Conservation (phyloP, 2,888 invertebrate genomes). For the Pyrgus malvae region DNA sequence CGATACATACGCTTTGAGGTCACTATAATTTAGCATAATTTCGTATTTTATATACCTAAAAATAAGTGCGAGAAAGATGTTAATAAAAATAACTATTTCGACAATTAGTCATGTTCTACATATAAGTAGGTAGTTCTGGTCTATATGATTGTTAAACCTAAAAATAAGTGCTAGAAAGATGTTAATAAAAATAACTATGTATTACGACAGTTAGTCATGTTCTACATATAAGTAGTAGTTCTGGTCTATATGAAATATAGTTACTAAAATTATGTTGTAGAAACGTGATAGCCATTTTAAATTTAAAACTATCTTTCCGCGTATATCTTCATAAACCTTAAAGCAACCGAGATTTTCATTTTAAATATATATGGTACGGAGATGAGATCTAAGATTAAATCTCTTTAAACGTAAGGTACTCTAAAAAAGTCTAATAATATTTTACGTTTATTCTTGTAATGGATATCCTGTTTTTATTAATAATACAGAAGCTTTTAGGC, state of each 20-base stretch:
- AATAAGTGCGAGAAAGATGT: too few relatives aligned
- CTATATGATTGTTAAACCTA: too few relatives aligned
- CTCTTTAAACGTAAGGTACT: background rate
- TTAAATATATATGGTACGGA: constrained; percentile 11
- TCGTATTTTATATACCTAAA: too few relatives aligned
- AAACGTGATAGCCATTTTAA: constrained; percentile 14
- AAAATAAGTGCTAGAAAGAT: too few relatives aligned
- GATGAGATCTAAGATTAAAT: background rate
- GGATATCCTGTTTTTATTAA: background rate
- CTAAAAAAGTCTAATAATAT: background rate
- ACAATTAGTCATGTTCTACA: too few relatives aligned
- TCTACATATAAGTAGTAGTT: background rate
- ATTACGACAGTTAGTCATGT: too few relatives aligned
- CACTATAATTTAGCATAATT: too few relatives aligned
- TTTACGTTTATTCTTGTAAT: background rate
- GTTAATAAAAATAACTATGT: too few relatives aligned
- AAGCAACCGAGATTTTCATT: constrained; percentile 1
- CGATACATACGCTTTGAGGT: too few relatives aligned
- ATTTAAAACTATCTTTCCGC: constrained; percentile 22
- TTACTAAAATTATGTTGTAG: background rate
- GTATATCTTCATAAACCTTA: constrained; percentile 7
- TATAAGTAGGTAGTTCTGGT: too few relatives aligned
- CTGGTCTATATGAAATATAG: background rate
- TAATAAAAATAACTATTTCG: too few relatives aligned
- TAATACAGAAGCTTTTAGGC: too few relatives aligned